Percentiles rank a stretch among this genome's conserved stretches.
phyloP scores from a whole-genome alignment of 2,113 vertebrate genomes.

The Noctilio leporinus region DNA sequence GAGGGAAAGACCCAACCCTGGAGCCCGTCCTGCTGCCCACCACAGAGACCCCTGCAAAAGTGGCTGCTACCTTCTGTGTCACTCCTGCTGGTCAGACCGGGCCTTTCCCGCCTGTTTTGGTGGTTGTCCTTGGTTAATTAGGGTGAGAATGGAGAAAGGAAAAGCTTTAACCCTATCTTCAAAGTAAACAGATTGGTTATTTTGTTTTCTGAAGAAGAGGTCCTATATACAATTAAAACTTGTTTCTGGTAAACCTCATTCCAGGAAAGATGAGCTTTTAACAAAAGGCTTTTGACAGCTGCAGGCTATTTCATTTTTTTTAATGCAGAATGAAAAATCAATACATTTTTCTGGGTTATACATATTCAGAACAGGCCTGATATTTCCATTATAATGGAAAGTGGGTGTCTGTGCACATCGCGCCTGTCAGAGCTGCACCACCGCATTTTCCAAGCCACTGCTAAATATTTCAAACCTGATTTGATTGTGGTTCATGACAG shows the following conservation, averaged over 20 bases:
- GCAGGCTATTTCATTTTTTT: conserved; percentile 95
- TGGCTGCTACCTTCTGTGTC: neutral
- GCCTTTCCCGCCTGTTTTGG: neutral
- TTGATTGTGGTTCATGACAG: conserved; percentile 97
- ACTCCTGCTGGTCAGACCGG: neutral
- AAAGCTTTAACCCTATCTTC: conserved; percentile 62
- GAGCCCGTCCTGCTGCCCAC: neutral
- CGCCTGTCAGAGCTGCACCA: conserved; percentile 93
- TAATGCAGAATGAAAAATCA: conserved; percentile 98
- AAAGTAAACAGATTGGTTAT: conserved; percentile 66
- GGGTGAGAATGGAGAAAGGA: conserved; percentile 32
- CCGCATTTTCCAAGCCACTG: conserved; percentile 97
- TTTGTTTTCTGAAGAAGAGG: conserved; percentile 78
- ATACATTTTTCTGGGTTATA: conserved; percentile 98
- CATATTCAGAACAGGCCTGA: conserved; percentile 94
- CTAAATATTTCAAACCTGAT: conserved; percentile 99
- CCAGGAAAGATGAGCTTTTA: conserved; percentile 97
- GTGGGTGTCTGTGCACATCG: conserved; percentile 86
- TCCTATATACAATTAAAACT: conserved; percentile 94
- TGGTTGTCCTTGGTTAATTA: conserved; percentile 23
- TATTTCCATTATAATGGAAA: conserved; percentile 94
- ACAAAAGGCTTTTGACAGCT: conserved; percentile 99
- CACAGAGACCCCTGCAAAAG: neutral
- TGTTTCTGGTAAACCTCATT: conserved; percentile 91
- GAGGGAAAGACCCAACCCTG: neutral